These are phyloP conservation scores for Sebastes wilsoni DNA, from an alignment of 2,797 vertebrate genomes.

Conservation along the genomic window DNA sequence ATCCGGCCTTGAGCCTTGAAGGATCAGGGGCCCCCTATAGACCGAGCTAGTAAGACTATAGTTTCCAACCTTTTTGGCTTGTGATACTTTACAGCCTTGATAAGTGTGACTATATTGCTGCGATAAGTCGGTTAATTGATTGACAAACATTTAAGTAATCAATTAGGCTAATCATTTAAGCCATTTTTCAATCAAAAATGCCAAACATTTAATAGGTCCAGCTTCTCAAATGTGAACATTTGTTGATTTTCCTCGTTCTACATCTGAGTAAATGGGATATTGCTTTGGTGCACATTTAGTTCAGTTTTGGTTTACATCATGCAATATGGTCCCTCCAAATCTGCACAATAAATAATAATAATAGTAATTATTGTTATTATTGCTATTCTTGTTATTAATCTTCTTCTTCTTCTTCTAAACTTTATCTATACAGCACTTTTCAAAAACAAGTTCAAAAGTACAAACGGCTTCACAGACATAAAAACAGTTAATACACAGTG, in stretches of 20 bases:
- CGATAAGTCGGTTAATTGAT: fast-evolving
- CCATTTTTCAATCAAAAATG: not conserved
- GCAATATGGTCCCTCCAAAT: not conserved
- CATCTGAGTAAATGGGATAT: not conserved
- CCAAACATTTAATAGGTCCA: not conserved
- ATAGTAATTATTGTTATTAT: too few relatives aligned
- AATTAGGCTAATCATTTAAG: not conserved
- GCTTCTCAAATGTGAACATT: not conserved
- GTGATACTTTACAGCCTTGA: not conserved
- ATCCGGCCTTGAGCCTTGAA: not conserved
- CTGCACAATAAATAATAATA: not conserved
- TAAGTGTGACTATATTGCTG: not conserved
- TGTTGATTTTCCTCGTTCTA: not conserved
- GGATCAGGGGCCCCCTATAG: not conserved
- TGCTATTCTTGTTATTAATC: too few relatives aligned
- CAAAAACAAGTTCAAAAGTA: too few relatives aligned
- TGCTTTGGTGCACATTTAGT: not conserved
- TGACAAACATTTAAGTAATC: not conserved
- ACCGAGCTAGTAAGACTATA: not conserved
- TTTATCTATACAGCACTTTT: too few relatives aligned
- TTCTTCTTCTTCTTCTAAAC: too few relatives aligned
- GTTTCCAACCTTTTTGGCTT: not conserved
- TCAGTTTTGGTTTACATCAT: not conserved
- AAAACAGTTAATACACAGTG: fast-evolving
- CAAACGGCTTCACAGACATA: too few relatives aligned